Evolutionary conservation across 1,140 invertebrate species (phyloP), one percentile per base, ranked within the genome.

Genomic region (Saccostrea glomerata): DNA sequence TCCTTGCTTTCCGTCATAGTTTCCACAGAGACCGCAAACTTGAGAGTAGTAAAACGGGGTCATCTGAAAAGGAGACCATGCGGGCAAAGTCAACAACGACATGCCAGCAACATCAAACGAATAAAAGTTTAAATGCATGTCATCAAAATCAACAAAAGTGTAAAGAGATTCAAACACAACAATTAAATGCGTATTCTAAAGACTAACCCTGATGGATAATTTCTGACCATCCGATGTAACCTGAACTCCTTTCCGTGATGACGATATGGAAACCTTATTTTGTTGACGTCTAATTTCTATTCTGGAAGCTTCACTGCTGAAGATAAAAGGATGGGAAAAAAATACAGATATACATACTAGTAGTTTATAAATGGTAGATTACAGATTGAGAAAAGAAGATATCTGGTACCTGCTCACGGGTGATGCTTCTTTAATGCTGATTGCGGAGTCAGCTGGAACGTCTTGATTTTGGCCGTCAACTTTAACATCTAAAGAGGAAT

Each of bases 11-110:
- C 89, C 89, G 63, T 90, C 87, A 15, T 84, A 90, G 63, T 90
- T 87, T 15, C 89, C 89, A 90, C 89, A 90, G 0, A 90, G 12
- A 23, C 89, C 89, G 84, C 89, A 90, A 30, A 90, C 36, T 77
- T 86, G 85, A 40, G 89, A 90, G 56, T 90, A 90, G 9, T 90
- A 58, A 55, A 84, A 77, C 70, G 89, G 87, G n/a, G 89, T 77
- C n/a, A 85, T 77, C 89, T 90, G 63, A 12, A 54, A 83, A 82
- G 40, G 7, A n/a, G 30, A 56, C 30, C 30, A 36, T 36, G 30
- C 55, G 84, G 30, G 36, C 20, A 47, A 84, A 84, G 17, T n/a
- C 12, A 23, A 84, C 9, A 47, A 36, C 11, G 13, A 6, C 56
- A 63, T 12, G 30, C 30, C 30, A 36, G 30, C 30, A 23, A 63